phyloP scores from a whole-genome alignment of 2,888 invertebrate genomes.

The Muscina levida region DNA sequence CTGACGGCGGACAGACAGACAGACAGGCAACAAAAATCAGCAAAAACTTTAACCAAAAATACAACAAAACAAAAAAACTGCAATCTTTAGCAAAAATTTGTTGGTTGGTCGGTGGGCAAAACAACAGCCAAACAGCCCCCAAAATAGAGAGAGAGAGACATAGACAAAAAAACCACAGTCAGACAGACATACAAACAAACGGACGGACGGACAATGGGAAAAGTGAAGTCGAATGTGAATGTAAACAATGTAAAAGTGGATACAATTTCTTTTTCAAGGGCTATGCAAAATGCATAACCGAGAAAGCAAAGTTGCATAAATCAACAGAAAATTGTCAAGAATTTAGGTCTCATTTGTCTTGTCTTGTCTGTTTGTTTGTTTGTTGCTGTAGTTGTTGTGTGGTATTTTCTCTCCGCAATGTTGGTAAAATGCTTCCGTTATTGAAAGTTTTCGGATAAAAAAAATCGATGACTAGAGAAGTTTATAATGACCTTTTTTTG shows the following conservation, averaged over 20 bases:
- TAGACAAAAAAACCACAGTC: background rate
- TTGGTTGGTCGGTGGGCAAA: background rate
- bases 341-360: constrained; percentile 25
- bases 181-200: no score
- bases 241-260: constrained; percentile 58
- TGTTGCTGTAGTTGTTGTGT: no score
- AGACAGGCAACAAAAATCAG: constrained; percentile 4
- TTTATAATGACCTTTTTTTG: constrained; percentile 15
- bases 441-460: constrained; percentile 5
- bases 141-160: background rate
- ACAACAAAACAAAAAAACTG: constrained; percentile 18
- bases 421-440: constrained; percentile 30
- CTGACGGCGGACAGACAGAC: no score
- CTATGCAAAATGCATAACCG: constrained; percentile 11
- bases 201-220: constrained; percentile 35
- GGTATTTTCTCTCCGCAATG: no score
- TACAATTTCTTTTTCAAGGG: constrained; percentile 63
- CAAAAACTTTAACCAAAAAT: constrained; percentile 30
- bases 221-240: constrained; percentile 36
- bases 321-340: constrained; percentile 34
- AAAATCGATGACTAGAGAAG: background rate
- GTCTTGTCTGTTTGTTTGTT: background rate
- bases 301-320: constrained; percentile 19
- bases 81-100: constrained; percentile 31
- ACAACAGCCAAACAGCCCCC: background rate